phyloP scores from a whole-genome alignment of 30 jellyfish, hydroid and myxozoan species.

The Cassiopea andromeda region DNA sequence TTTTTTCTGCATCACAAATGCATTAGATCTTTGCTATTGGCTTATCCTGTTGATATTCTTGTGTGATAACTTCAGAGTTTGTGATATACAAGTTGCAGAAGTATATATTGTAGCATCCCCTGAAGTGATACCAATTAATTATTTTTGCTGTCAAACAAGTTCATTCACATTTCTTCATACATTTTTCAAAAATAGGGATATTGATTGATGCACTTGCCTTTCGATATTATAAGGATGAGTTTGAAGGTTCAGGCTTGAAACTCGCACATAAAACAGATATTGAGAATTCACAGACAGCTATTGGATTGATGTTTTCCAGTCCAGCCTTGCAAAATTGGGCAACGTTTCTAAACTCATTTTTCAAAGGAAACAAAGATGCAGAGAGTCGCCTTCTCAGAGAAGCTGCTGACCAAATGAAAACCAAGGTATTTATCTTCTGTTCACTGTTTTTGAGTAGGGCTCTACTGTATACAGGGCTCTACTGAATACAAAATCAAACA shows the following conservation, averaged over 20 bases:
- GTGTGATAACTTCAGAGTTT: too few species aligned
- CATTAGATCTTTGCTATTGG: too few species aligned
- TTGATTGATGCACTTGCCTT: constrained; percentile 1
- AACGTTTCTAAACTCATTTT: not conserved
- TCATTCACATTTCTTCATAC: not conserved
- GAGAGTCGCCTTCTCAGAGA: constrained; percentile 12
- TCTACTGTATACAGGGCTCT: too few species aligned
- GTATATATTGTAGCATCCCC: not conserved
- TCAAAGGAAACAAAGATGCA: constrained; percentile 4
- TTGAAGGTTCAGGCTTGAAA: not conserved
- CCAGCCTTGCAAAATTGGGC: constrained; percentile 4
- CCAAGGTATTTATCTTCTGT: not conserved
- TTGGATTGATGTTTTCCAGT: constrained; percentile 11
- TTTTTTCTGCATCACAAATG: too few species aligned
- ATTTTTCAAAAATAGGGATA: constrained; percentile 1
- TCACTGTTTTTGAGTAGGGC: not conserved
- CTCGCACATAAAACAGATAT: not conserved
- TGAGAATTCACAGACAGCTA: constrained; percentile 4
- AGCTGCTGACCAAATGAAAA: not conserved
- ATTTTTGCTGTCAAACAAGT: not conserved
- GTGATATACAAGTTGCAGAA: not conserved
- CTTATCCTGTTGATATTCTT: too few species aligned
- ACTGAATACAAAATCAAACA: too few species aligned
- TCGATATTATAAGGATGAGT: not conserved
- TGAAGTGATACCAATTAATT: too few species aligned